Conservation (phyloP, 2,888 invertebrate species). For the Eulithis prunata region DNA sequence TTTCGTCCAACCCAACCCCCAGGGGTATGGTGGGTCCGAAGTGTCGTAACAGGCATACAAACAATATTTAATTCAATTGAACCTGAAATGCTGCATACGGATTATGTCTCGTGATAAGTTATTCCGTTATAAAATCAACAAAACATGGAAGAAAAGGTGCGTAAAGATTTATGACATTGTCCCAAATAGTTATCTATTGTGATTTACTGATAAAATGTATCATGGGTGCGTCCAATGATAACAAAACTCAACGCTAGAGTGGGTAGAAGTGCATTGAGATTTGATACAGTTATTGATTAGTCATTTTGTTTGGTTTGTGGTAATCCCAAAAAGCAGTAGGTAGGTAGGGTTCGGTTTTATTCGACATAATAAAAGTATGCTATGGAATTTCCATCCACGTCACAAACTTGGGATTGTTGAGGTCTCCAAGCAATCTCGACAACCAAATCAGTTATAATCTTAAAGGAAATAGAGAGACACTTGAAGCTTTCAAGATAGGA, state of each 20-base stretch:
- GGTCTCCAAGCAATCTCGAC: no score
- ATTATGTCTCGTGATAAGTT: not conserved
- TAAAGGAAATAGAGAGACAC: constrained; percentile 7
- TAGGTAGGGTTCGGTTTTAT: no score
- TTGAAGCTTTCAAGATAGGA: constrained; percentile 5
- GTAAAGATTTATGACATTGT: constrained; percentile 35
- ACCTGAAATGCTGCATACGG: no score
- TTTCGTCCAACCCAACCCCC: no score
- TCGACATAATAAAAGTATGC: no score
- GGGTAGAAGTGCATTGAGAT: constrained; percentile 13
- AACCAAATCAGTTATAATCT: no score
- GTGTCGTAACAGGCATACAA: no score
- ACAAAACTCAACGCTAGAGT: constrained; percentile 17
- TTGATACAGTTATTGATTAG: constrained; percentile 8
- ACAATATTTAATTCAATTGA: no score
- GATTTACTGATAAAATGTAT: constrained; percentile 41
- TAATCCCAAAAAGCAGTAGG: constrained; percentile 8
- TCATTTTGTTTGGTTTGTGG: constrained; percentile 3
- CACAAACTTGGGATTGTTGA: no score
- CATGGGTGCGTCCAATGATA: constrained; percentile 35
- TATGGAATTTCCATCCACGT: no score
- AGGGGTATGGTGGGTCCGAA: no score
- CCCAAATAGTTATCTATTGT: constrained; percentile 41
- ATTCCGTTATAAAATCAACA: not conserved
- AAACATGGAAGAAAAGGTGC: constrained; percentile 1